These are phyloP conservation scores for Folsomia candida DNA, from an alignment of 2,888 invertebrate genomes.

Conservation along the genomic window DNA sequence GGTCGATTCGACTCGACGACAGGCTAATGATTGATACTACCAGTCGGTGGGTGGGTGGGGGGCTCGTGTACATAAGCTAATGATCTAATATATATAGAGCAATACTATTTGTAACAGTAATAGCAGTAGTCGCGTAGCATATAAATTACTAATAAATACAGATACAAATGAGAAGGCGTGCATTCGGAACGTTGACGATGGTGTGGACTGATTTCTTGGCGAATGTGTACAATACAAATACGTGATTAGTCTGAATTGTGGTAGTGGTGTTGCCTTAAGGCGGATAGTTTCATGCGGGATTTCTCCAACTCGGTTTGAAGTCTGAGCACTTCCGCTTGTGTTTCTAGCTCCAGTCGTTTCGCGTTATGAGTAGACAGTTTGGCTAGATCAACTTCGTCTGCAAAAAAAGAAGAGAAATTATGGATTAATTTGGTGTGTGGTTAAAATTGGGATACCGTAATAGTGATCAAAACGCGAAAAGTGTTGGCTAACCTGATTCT, in stretches of 20 bases:
- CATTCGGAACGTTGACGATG: too few relatives aligned
- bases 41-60: too few relatives aligned
- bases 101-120: too few relatives aligned
- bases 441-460: constrained; percentile 4
- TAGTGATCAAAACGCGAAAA: not conserved
- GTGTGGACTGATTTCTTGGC: too few relatives aligned
- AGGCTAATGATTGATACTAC: too few relatives aligned
- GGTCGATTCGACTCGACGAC: too few relatives aligned
- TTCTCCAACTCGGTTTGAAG: constrained; percentile 85
- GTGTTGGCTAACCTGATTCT: constrained; percentile 65
- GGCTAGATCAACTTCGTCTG: constrained; percentile 86
- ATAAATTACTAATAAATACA: too few relatives aligned
- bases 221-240: too few relatives aligned
- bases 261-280: constrained; percentile 88
- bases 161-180: too few relatives aligned
- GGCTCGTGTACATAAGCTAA: too few relatives aligned
- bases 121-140: too few relatives aligned
- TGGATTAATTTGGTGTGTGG: not conserved
- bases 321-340: constrained; percentile 90
- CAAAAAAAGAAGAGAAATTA: constrained; percentile 34
- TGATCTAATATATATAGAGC: too few relatives aligned
- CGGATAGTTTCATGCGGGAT: constrained; percentile 79
- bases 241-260: constrained; percentile 56
- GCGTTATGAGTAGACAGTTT: constrained; percentile 88
- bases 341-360: constrained; percentile 95